Evolutionary conservation across 2,113 vertebrate genomes (phyloP).

Genomic region (Corythornis cristatus): DNA sequence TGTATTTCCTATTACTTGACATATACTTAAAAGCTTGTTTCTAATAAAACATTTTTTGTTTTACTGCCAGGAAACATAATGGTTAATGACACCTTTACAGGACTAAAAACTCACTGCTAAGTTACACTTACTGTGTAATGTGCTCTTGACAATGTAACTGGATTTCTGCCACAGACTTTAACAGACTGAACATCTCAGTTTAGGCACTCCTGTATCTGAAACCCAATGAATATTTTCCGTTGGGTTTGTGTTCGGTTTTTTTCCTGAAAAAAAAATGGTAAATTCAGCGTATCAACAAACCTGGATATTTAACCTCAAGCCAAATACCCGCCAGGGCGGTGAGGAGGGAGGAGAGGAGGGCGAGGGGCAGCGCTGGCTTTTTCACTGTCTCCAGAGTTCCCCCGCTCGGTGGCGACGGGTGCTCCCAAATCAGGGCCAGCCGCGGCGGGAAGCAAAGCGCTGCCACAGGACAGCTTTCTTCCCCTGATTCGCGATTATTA

Average conservation of each 20-base stretch:
- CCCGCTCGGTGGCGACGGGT: fast-evolving
- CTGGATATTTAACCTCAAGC: fast-evolving
- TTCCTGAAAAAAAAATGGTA: not conserved
- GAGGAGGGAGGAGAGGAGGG: no score
- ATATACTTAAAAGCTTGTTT: not conserved
- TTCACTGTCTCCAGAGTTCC: fast-evolving
- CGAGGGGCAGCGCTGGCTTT: fast-evolving
- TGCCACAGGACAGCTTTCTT: not conserved
- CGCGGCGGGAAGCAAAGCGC: no score
- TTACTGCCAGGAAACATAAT: not conserved
- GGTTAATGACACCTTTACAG: not conserved
- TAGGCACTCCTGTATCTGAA: not conserved
- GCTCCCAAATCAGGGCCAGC: not conserved
- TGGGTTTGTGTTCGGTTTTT: not conserved
- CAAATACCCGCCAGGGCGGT: no score
- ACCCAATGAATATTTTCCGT: fast-evolving
- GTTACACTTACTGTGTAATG: not conserved
- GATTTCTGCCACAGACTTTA: not conserved
- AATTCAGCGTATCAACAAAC: not conserved
- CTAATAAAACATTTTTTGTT: constrained; percentile 21
- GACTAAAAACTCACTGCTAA: not conserved
- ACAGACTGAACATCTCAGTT: not conserved
- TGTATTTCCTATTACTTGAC: not conserved
- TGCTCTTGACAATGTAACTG: not conserved
- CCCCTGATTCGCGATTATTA: fast-evolving